Percentiles rank a stretch among this genome's conserved stretches.
These are phyloP conservation scores for Cossypha heuglini DNA, from an alignment of 2,797 vertebrate genomes.

Conservation along the genomic window DNA sequence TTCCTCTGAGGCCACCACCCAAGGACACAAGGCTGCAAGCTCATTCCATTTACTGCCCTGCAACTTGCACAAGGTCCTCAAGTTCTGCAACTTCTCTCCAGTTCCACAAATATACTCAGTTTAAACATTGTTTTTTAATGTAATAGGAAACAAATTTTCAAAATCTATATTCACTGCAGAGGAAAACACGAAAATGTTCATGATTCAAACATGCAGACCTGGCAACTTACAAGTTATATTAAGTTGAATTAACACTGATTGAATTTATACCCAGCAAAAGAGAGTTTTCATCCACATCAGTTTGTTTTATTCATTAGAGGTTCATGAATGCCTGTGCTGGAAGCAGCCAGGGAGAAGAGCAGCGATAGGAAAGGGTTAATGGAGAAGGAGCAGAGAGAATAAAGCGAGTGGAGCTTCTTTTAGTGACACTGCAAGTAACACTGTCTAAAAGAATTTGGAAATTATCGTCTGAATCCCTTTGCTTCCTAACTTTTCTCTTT, in stretches of 20 bases:
- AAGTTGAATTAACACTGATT: neutral
- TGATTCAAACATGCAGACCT: neutral
- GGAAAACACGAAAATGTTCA: neutral
- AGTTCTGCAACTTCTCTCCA: neutral
- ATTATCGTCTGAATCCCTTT: neutral
- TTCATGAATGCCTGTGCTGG: accelerated
- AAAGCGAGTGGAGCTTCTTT: neutral
- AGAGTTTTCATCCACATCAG: neutral
- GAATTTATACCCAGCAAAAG: neutral
- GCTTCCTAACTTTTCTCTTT: neutral
- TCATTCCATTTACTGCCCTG: neutral
- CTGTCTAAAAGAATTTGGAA: neutral
- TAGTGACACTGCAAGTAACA: neutral
- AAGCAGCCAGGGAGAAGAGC: neutral
- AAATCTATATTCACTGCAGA: neutral
- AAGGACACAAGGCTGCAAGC: neutral
- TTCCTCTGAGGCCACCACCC: conserved; percentile 24
- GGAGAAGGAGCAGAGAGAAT: neutral
- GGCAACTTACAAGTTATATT: neutral
- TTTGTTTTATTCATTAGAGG: neutral
- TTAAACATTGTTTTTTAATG: neutral
- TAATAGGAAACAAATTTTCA: neutral
- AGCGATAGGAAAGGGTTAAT: neutral
- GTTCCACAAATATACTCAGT: neutral
- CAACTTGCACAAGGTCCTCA: neutral